These are phyloP conservation scores for Mormyrus lacerda DNA, from an alignment of 2,113 vertebrate genomes.

Conservation along the genomic window DNA sequence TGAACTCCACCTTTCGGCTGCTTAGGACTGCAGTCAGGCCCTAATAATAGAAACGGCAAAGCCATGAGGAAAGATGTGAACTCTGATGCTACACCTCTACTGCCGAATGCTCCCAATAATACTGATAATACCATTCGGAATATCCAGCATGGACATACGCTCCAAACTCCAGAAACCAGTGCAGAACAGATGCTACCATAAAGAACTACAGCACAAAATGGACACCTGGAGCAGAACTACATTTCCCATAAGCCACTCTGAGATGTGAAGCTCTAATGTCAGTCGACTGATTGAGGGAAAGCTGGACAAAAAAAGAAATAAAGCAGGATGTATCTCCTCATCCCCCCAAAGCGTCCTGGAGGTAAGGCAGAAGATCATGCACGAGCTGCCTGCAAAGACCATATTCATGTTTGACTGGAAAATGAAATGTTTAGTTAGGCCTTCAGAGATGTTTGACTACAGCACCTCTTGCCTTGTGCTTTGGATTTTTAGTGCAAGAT, in stretches of 20 bases:
- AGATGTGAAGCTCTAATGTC: neutral
- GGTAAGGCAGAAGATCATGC: neutral
- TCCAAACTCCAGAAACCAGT: neutral
- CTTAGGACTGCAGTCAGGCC: neutral
- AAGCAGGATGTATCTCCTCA: neutral
- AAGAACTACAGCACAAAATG: constrained; percentile 7
- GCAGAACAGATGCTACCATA: neutral
- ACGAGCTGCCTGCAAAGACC: neutral
- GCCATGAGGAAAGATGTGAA: neutral
- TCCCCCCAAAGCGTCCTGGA: neutral
- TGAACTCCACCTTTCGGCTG: neutral
- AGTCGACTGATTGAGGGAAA: neutral
- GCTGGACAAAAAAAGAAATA: neutral
- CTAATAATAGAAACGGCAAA: neutral
- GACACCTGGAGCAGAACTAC: neutral
- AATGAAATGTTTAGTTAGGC: neutral
- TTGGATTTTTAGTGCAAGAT: neutral
- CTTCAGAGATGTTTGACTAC: neutral
- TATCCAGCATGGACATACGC: neutral
- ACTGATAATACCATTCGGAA: neutral
- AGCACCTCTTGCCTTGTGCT: neutral
- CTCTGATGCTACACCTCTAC: neutral
- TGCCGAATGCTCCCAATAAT: neutral
- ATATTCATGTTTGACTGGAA: neutral
- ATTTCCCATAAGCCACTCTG: constrained; percentile 1